A percentile compares a stretch with the other conserved stretches of the same genome.
phyloP scores from a whole-genome alignment of 2,888 invertebrate species.

The Spodoptera littoralis region DNA sequence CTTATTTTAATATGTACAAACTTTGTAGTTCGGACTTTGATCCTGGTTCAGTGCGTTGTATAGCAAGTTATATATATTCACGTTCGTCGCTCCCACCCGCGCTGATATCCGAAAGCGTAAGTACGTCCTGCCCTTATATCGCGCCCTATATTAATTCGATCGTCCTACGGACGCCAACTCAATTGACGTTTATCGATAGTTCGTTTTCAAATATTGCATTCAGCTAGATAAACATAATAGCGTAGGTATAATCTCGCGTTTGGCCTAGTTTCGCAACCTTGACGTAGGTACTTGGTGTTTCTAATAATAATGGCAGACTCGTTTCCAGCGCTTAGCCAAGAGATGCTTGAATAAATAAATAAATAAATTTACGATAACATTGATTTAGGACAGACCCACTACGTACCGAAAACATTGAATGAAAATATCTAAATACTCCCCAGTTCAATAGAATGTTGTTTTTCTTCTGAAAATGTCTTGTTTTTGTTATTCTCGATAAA shows the following conservation, averaged over 20 bases:
- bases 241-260: conserved; percentile 71
- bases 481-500: conserved; percentile 11
- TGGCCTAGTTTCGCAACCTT: conserved; percentile 84
- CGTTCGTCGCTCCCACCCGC: conserved; percentile 6
- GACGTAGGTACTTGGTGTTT: conserved; percentile 76
- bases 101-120: conserved; percentile 32
- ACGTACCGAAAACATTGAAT: conserved; percentile 13
- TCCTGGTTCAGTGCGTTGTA: too few relatives aligned
- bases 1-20: not conserved
- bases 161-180: conserved; percentile 11
- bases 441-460: conserved; percentile 7
- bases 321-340: conserved; percentile 71
- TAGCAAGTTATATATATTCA: not conserved
- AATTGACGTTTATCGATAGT: conserved; percentile 33
- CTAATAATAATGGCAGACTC: conserved; percentile 79
- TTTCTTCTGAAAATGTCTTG: conserved; percentile 6
- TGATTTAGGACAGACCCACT: conserved; percentile 26
- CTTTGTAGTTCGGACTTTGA: not conserved
- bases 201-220: conserved; percentile 48
- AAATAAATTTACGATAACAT: conserved; percentile 58
- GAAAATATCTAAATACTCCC: conserved; percentile 11
- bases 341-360: conserved; percentile 70
- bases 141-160: conserved; percentile 38
- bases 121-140: conserved; percentile 26
- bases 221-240: conserved; percentile 43